Evolutionary conservation across 2,113 vertebrate species (phyloP).

Genomic region (Phylloscopus trochiloides): DNA sequence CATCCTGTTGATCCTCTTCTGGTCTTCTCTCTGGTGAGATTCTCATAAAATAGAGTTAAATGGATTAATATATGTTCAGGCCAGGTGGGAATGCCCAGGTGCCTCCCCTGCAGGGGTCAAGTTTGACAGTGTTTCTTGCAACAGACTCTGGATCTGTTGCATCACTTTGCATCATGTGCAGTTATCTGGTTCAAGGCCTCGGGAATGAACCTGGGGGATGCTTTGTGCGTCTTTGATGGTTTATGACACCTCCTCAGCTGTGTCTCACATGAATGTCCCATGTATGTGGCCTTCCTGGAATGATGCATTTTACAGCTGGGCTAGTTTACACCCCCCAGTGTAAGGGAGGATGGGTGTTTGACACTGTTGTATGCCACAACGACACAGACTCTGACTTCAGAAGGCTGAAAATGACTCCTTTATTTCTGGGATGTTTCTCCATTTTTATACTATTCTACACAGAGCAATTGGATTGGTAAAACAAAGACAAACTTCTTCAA

Average conservation of each 20-base stretch:
- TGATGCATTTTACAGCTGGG: neutral
- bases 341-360: neutral
- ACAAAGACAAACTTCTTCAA: too few species aligned
- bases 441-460: too few species aligned
- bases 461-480: too few species aligned
- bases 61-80: neutral
- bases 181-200: neutral
- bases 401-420: too few species aligned
- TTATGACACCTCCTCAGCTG: neutral
- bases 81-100: neutral
- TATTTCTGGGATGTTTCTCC: too few species aligned
- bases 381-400: too few species aligned
- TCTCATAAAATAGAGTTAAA: neutral
- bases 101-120: fast-evolving
- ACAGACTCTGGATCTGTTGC: neutral
- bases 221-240: neutral
- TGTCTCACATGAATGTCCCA: neutral
- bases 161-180: neutral
- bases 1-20: neutral
- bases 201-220: too few species aligned
- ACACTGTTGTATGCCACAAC: too few species aligned
- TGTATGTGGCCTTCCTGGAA: neutral
- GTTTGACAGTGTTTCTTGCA: neutral
- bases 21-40: neutral
- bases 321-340: too few species aligned